phyloP scores from a whole-genome alignment of 2,797 vertebrate genomes.

The Hapalemur alaotrensis region DNA sequence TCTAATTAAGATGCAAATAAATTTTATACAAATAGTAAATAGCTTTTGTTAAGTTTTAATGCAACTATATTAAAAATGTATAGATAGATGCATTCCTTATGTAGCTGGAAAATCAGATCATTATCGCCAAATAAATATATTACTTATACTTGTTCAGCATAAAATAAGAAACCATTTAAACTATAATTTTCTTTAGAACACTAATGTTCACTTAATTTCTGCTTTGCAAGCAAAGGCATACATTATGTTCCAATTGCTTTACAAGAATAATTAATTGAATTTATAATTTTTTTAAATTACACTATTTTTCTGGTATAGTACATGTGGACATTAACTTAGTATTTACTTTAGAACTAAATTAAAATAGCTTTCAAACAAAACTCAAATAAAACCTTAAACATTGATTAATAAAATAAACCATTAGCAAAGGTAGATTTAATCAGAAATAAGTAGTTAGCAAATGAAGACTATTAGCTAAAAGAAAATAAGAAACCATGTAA shows the following conservation, averaged over 20 bases:
- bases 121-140: slow-evolving; percentile 64
- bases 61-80: slow-evolving; percentile 69
- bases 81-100: background rate
- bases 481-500: background rate
- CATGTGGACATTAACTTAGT: background rate
- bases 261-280: slow-evolving; percentile 27
- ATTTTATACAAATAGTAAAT: slow-evolving; percentile 63
- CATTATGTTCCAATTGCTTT: slow-evolving; percentile 51
- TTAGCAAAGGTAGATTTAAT: background rate
- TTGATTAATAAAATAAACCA: background rate
- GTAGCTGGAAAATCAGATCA: slow-evolving; percentile 53
- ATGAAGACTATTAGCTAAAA: background rate
- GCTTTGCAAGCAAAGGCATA: slow-evolving; percentile 54
- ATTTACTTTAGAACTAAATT: background rate
- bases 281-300: slow-evolving; percentile 24
- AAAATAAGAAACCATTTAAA: slow-evolving; percentile 31
- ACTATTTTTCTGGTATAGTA: background rate
- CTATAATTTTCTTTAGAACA: slow-evolving; percentile 32
- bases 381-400: background rate
- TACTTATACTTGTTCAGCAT: slow-evolving; percentile 59
- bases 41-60: slow-evolving; percentile 63
- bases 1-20: slow-evolving; percentile 66
- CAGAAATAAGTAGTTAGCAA: background rate
- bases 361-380: background rate
- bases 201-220: slow-evolving; percentile 56